Conservation (phyloP, 2,113 vertebrate genomes). For the Synchiropus splendidus region DNA sequence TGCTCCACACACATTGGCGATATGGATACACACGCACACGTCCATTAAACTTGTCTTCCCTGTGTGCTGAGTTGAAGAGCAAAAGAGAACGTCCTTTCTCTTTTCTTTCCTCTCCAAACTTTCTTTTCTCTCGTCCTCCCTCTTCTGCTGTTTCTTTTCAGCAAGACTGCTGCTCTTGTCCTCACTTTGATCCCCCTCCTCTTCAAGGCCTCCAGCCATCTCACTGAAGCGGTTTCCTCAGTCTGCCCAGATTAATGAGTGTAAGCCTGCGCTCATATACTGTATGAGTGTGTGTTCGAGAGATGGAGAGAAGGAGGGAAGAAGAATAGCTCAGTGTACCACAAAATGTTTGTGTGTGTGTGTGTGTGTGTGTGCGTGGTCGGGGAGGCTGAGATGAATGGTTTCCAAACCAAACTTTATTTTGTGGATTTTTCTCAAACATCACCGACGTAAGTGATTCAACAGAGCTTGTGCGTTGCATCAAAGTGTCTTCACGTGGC, state of each 20-base stretch:
- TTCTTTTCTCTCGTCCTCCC: constrained; percentile 62
- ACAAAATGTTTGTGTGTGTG: constrained; percentile 58
- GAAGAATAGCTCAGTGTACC: constrained; percentile 57
- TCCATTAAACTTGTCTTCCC: constrained; percentile 56
- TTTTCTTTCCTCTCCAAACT: constrained; percentile 19
- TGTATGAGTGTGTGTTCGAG: constrained; percentile 27
- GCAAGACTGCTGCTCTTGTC: constrained; percentile 50
- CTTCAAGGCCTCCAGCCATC: constrained; percentile 64
- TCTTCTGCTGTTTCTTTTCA: constrained; percentile 67
- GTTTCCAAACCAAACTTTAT: constrained; percentile 68
- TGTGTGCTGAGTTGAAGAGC: constrained; percentile 49
- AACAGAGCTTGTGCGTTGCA: constrained; percentile 41
- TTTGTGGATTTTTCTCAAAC: constrained; percentile 53
- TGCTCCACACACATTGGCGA: constrained; percentile 10
- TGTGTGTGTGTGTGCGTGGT: constrained; percentile 19
- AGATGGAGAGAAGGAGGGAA: constrained; percentile 30
- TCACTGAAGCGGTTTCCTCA: constrained; percentile 70
- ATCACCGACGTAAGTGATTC: constrained; percentile 63
- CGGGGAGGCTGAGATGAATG: constrained; percentile 34
- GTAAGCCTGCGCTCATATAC: constrained; percentile 43
- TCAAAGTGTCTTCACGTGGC: constrained; percentile 39
- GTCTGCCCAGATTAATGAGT: constrained; percentile 70
- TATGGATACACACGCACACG: constrained; percentile 19
- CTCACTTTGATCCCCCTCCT: constrained; percentile 55
- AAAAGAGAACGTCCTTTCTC: constrained; percentile 48